These are phyloP conservation scores for Aythya baeri DNA, from an alignment of 2,113 vertebrate genomes.

Conservation along the genomic window DNA sequence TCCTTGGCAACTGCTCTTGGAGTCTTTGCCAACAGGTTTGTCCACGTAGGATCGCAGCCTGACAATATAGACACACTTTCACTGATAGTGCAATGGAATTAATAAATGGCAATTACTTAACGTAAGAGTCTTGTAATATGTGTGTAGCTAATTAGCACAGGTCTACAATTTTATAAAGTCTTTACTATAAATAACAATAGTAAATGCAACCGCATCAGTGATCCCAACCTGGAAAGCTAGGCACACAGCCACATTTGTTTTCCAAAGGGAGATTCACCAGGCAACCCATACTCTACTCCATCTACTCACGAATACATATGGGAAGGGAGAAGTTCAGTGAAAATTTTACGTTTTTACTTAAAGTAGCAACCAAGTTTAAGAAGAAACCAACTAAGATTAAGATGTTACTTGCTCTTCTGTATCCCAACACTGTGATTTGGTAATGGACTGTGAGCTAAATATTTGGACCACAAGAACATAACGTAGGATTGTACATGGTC, in stretches of 20 bases:
- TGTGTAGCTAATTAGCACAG: not conserved
- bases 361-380: not conserved
- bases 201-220: not conserved
- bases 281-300: not conserved
- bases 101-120: not conserved
- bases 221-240: not conserved
- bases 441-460: not conserved
- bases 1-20: slow-evolving; percentile 84
- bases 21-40: slow-evolving; percentile 80
- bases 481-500: not conserved
- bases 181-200: fast-evolving
- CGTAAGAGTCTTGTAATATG: not conserved
- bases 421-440: not conserved
- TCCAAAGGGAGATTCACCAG: not conserved
- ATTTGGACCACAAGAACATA: not conserved
- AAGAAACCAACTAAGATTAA: not conserved
- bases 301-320: not conserved
- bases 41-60: slow-evolving; percentile 91
- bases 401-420: not conserved
- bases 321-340: not conserved
- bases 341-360: not conserved
- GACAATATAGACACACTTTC: not conserved
- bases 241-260: not conserved
- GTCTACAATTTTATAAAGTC: not conserved
- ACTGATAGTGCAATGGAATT: not conserved